Evolutionary conservation across 2,113 vertebrate species (phyloP).

Genomic region (Rallus limicola): DNA sequence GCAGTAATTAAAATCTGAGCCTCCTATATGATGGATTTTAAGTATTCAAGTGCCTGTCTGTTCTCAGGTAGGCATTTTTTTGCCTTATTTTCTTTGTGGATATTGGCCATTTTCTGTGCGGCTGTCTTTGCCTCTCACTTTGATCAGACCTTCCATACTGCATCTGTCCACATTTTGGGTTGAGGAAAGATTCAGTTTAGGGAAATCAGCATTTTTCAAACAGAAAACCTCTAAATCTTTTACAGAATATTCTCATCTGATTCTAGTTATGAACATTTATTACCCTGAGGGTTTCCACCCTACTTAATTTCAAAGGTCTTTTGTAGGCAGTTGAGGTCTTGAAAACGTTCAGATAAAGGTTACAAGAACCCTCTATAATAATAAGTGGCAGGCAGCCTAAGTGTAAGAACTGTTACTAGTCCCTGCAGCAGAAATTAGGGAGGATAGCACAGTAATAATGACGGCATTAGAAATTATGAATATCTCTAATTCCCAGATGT

Average conservation of each 20-base stretch:
- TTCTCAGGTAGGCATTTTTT: not conserved
- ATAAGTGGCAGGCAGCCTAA: not conserved
- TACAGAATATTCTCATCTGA: not conserved
- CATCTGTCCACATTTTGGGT: not conserved
- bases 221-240: slow-evolving; percentile 7
- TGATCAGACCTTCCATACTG: not conserved
- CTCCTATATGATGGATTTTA: not conserved
- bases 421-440: slow-evolving; percentile 5
- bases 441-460: not conserved
- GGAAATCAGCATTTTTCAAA: slow-evolving; percentile 15
- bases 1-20: not conserved
- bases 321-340: slow-evolving; percentile 21
- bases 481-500: not conserved
- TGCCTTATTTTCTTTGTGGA: not conserved
- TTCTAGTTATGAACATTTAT: not conserved
- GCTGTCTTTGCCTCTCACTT: not conserved
- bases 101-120: not conserved
- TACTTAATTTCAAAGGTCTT: slow-evolving; percentile 40
- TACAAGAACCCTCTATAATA: slow-evolving; percentile 16
- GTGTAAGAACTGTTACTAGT: not conserved
- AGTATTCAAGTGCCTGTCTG: not conserved
- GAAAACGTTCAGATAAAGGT: slow-evolving; percentile 44
- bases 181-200: not conserved
- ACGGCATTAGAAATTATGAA: not conserved
- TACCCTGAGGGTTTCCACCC: slow-evolving; percentile 22